Evolutionary conservation across 2,888 invertebrate species (phyloP).

Genomic region (Idaea dimidiata): DNA sequence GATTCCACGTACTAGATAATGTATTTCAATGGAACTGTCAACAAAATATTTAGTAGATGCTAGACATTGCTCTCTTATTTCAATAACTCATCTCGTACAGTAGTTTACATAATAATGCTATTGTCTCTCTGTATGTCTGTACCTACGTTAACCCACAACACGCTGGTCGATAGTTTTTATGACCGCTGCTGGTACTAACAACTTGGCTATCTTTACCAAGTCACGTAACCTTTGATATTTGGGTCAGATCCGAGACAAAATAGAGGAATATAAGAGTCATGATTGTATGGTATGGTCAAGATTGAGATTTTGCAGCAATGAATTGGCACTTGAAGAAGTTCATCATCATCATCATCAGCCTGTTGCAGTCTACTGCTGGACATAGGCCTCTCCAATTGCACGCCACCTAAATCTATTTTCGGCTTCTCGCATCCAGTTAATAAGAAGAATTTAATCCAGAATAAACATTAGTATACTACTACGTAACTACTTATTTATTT

Average conservation of each 20-base stretch:
- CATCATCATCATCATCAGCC: no score
- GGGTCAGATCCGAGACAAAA: neutral
- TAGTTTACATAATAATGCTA: neutral
- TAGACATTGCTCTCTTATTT: neutral
- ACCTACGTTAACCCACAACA: neutral
- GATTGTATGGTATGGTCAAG: no score
- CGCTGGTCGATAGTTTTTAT: neutral
- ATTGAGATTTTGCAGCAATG: no score
- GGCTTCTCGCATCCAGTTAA: no score
- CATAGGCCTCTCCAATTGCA: no score
- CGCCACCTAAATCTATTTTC: no score
- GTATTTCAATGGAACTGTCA: neutral
- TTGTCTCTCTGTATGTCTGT: no score
- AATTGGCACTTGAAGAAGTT: no score
- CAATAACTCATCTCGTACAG: neutral
- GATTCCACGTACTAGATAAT: neutral
- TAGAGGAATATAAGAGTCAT: neutral
- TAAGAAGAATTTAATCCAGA: no score
- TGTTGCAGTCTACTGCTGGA: no score
- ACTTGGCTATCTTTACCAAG: neutral
- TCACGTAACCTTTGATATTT: neutral
- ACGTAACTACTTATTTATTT: no score
- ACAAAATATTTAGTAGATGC: neutral
- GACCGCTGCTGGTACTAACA: neutral
- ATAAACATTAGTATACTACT: no score